Evolutionary conservation across 2,888 invertebrate species (phyloP), one percentile per base, ranked within the genome.

Genomic region (Zaprionus lineosus): DNA sequence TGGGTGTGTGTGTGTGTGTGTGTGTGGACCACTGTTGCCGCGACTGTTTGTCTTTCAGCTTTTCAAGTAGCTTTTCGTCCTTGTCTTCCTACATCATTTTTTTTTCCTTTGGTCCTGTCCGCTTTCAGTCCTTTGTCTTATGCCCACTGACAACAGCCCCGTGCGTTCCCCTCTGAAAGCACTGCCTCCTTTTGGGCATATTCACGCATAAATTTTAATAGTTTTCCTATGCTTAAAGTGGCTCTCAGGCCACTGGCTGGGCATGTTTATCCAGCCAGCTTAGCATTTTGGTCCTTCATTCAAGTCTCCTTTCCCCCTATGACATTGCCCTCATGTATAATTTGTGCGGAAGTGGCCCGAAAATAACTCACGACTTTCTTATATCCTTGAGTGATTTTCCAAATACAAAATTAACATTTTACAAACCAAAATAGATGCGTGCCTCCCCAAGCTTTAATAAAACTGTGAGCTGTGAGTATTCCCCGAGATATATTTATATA

Each of bases 201-300:
- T 67, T 59, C 53, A 70, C 72, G 85, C 79, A 78, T 84, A 72
- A 53, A 83, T 79, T 83, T 64, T 65, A 79, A 78, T 78, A 75
- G 76, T 71, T 68, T 68, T 64, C 39, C 63, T 43, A 64, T 74
- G 79, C 57, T 74, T 74, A 47, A 66, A 67, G 48, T 74, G 71
- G 51, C 50, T 48, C 37, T 46, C 19, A 33, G 53, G 52, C 43
- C n/a, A 19, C 7, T 36, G 26, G 28, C 43, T 44, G 26, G 11
- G 48, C 28, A 31, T 57, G 67, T 62, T 48, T 53, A 39, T 47
- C 70, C 19, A n/a, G 46, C 15, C 44, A 24, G 31, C 18, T 31
- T n/a, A n/a, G 36, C 24, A n/a, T n/a, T n/a, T 52, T 34, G 21
- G 67, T 58, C 31, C 44, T 28, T 48, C 14, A 36, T 48, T 41